These are phyloP conservation scores for Brachyopa scutellaris DNA, from an alignment of 2,888 invertebrate genomes.

Conservation along the genomic window DNA sequence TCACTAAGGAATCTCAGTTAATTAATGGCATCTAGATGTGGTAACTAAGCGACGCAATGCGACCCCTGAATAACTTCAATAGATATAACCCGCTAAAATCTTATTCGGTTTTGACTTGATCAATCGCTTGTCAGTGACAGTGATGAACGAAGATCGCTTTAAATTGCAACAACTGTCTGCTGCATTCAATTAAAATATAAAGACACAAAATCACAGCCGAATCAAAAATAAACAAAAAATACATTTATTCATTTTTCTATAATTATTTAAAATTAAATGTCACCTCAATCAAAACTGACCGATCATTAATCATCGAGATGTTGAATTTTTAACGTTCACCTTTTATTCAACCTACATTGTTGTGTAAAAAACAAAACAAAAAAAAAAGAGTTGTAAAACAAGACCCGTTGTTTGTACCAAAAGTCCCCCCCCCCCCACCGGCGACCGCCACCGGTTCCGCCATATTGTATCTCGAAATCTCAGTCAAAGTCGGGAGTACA, in stretches of 20 bases:
- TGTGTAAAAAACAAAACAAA: no score
- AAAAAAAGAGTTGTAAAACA: slow-evolving; percentile 43
- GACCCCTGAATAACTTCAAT: no score
- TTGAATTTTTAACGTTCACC: slow-evolving; percentile 36
- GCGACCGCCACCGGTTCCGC: not conserved
- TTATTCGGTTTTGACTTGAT: not conserved
- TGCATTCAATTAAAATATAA: no score
- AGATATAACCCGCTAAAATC: no score
- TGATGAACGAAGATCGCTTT: not conserved
- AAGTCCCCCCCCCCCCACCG: not conserved
- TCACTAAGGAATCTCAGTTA: no score
- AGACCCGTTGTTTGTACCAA: slow-evolving; percentile 28
- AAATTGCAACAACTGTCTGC: not conserved
- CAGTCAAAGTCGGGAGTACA: not conserved
- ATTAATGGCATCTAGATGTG: no score
- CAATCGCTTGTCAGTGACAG: not conserved
- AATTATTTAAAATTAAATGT: slow-evolving; percentile 24
- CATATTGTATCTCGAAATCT: slow-evolving; percentile 10
- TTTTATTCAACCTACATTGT: slow-evolving; percentile 46
- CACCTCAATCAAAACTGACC: not conserved
- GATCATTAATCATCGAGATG: slow-evolving; percentile 46
- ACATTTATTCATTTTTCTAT: slow-evolving; percentile 12
- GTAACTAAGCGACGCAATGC: no score
- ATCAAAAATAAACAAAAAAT: not conserved
- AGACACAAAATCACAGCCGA: no score